These are phyloP conservation scores for Tribolium castaneum DNA, from an alignment of 1,140 invertebrate species.

Conservation along the genomic window DNA sequence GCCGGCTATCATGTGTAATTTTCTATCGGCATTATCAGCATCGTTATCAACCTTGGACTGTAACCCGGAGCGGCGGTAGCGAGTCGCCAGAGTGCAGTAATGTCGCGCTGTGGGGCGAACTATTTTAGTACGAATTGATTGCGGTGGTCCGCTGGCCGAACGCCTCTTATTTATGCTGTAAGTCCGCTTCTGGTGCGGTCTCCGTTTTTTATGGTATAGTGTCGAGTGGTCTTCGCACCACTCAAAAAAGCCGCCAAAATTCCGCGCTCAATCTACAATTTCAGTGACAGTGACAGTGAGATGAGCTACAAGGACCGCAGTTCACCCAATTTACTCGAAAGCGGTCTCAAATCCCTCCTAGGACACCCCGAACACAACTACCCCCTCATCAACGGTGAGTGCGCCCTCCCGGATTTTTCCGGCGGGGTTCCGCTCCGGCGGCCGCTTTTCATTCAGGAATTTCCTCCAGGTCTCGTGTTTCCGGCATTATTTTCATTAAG, in stretches of 20 bases:
- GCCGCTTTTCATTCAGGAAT: slow-evolving; percentile 10
- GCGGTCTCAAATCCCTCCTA: slow-evolving; percentile 63
- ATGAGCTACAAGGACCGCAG: slow-evolving; percentile 64
- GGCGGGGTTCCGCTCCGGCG: background rate
- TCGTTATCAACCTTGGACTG: slow-evolving; percentile 63
- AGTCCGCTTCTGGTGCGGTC: slow-evolving; percentile 39
- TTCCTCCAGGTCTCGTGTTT: background rate
- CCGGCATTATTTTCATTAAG: slow-evolving; percentile 34
- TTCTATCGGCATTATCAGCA: slow-evolving; percentile 54
- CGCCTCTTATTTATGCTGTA: slow-evolving; percentile 33
- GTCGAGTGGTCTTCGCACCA: slow-evolving; percentile 56
- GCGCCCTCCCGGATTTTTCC: background rate
- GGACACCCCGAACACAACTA: slow-evolving; percentile 63
- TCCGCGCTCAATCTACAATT: slow-evolving; percentile 63
- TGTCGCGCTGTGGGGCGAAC: slow-evolving; percentile 56
- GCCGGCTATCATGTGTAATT: slow-evolving; percentile 57
- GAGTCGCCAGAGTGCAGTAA: slow-evolving; percentile 58
- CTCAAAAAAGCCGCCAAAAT: slow-evolving; percentile 61
- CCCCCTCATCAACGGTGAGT: slow-evolving; percentile 63
- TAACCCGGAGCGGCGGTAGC: slow-evolving; percentile 55
- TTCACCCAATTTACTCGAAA: slow-evolving; percentile 63
- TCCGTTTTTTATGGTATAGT: slow-evolving; percentile 48
- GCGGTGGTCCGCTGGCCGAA: slow-evolving; percentile 51
- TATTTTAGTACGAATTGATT: slow-evolving; percentile 63
- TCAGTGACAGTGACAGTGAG: slow-evolving; percentile 64